Evolutionary conservation across 2,113 vertebrate genomes (phyloP).

Genomic region (Marcusenius ussheri): DNA sequence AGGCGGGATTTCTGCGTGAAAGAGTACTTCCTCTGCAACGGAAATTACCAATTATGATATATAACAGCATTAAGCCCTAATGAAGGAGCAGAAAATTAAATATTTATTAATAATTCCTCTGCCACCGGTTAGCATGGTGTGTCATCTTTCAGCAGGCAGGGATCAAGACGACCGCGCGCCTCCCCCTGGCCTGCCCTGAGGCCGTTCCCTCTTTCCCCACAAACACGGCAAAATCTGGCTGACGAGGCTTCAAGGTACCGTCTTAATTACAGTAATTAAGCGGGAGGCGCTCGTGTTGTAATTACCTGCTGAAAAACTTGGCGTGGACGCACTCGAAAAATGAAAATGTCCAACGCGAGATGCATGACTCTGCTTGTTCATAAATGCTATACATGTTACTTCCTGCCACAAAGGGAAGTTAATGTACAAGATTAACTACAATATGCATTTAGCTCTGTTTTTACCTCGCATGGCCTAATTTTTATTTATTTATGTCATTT

Average conservation of each 20-base stretch:
- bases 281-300: background rate
- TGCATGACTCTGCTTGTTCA: background rate
- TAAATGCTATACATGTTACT: background rate
- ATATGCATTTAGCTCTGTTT: too few relatives aligned
- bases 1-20: background rate
- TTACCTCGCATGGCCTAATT: too few relatives aligned
- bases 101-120: slow-evolving; percentile 24
- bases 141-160: slow-evolving; percentile 11
- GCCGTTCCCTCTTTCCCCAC: background rate
- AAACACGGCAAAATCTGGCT: background rate
- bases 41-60: slow-evolving; percentile 14
- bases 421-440: background rate
- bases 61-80: slow-evolving; percentile 16
- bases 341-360: background rate
- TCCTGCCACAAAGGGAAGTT: background rate
- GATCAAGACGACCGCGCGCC: background rate
- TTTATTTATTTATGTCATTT: too few relatives aligned
- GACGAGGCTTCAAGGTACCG: background rate
- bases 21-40: background rate
- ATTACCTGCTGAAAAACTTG: background rate
- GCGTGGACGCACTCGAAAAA: background rate
- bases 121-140: slow-evolving; percentile 16
- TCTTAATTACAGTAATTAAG: slow-evolving; percentile 21
- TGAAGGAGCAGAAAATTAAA: slow-evolving; percentile 28
- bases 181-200: background rate